phyloP scores from a whole-genome alignment of 2,797 vertebrate genomes.

The Xenopus petersii region DNA sequence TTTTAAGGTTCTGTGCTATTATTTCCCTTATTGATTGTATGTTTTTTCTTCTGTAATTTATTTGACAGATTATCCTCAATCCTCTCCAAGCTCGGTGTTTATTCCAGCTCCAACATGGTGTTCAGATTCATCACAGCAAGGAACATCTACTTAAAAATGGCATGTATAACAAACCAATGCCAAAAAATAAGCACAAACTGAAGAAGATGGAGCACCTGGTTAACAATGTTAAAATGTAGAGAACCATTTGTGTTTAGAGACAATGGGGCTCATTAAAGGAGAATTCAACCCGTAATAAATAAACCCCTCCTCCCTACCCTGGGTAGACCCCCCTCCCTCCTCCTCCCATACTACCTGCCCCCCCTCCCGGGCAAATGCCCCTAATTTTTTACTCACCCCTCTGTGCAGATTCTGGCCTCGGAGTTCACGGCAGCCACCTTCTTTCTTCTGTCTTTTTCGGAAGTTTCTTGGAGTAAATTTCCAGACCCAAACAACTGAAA shows the following conservation, averaged over 20 bases:
- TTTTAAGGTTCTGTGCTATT: not conserved
- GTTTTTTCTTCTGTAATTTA: constrained; percentile 37
- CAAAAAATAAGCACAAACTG: constrained; percentile 96
- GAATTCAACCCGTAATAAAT: not conserved
- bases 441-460: no score
- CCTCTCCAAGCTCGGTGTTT: constrained; percentile 91
- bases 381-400: no score
- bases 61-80: constrained; percentile 80
- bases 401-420: no score
- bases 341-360: no score
- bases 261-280: not conserved
- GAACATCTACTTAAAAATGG: constrained; percentile 89
- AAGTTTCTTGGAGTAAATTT: no score
- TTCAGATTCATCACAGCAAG: constrained; percentile 94
- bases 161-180: constrained; percentile 90
- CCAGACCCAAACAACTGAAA: no score
- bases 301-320: not conserved
- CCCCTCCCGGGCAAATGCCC: no score
- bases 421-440: no score
- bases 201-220: constrained; percentile 93
- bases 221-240: constrained; percentile 81
- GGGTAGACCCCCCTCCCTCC: not conserved
- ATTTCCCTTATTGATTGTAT: constrained; percentile 5
- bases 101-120: constrained; percentile 94
- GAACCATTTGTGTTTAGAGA: not conserved